phyloP scores from a whole-genome alignment of 2,888 invertebrate genomes.

The Apomyelois bistriatella region DNA sequence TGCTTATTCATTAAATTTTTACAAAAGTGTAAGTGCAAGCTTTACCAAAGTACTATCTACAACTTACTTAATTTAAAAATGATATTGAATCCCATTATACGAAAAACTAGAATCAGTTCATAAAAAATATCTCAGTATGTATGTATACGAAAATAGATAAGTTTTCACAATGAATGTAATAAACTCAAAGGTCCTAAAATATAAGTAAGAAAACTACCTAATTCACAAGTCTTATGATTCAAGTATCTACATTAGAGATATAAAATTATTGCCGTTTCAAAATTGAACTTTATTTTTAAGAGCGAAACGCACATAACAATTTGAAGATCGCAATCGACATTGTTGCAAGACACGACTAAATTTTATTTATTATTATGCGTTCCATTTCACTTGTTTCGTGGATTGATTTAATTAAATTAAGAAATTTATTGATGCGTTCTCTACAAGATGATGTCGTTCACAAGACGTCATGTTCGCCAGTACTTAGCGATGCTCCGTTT shows the following conservation, averaged over 20 bases:
- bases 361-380: constrained; percentile 14
- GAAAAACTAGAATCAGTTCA: too few relatives aligned
- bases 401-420: constrained; percentile 24
- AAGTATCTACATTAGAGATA: background rate
- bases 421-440: constrained; percentile 22
- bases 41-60: too few relatives aligned
- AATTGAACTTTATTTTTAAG: background rate
- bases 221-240: too few relatives aligned
- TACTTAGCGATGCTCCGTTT: constrained; percentile 9
- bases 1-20: too few relatives aligned
- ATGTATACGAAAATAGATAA: too few relatives aligned
- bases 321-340: background rate
- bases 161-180: too few relatives aligned
- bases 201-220: too few relatives aligned
- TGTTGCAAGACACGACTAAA: constrained; percentile 12
- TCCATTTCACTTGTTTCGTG: constrained; percentile 16
- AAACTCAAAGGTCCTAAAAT: too few relatives aligned
- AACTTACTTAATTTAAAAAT: too few relatives aligned
- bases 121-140: too few relatives aligned
- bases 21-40: too few relatives aligned
- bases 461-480: background rate
- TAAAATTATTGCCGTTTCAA: background rate
- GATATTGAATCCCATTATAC: too few relatives aligned
- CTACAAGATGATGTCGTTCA: constrained; percentile 2
- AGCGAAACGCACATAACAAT: background rate